Evolutionary conservation across 2,888 invertebrate genomes (phyloP).

Genomic region (Pristionchus exspectatus): DNA sequence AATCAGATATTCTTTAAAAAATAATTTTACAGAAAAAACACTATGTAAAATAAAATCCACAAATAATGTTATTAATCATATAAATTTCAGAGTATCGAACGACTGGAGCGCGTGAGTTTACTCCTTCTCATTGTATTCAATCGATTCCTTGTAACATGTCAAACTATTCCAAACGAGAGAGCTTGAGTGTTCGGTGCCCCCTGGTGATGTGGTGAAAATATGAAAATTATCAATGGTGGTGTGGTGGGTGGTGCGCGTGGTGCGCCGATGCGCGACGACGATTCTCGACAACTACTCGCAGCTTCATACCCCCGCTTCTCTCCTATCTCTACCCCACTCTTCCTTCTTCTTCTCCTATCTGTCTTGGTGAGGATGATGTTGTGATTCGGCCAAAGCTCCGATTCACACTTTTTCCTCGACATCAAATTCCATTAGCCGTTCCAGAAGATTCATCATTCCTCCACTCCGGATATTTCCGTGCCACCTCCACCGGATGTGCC

Average conservation of each 20-base stretch:
- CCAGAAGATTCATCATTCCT: slow-evolving; percentile 52
- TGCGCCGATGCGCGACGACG: slow-evolving; percentile 4
- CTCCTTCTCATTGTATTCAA: background rate
- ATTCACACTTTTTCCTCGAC: background rate
- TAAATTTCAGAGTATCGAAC: slow-evolving; percentile 72
- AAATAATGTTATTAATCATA: slow-evolving; percentile 19
- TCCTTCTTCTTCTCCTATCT: slow-evolving; percentile 43
- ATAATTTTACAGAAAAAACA: background rate
- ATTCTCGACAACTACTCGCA: background rate
- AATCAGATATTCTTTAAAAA: background rate
- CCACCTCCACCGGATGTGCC: slow-evolving; percentile 47
- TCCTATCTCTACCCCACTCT: slow-evolving; percentile 10
- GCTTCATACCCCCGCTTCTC: slow-evolving; percentile 39
- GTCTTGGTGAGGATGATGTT: slow-evolving; percentile 22
- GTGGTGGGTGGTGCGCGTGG: slow-evolving; percentile 51
- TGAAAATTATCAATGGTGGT: slow-evolving; percentile 39
- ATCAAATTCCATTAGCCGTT: background rate
- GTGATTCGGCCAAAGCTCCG: background rate
- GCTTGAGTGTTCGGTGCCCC: slow-evolving; percentile 34
- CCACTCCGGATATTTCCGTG: slow-evolving; percentile 44
- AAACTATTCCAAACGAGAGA: slow-evolving; percentile 10
- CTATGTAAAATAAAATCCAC: background rate
- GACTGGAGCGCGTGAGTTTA: slow-evolving; percentile 74
- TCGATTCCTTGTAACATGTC: slow-evolving; percentile 20
- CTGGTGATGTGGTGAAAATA: slow-evolving; percentile 1